Percentiles rank a stretch among this genome's conserved stretches.
These are phyloP conservation scores for Sporophila hypoxantha DNA, from an alignment of 2,113 vertebrate species.

Conservation along the genomic window DNA sequence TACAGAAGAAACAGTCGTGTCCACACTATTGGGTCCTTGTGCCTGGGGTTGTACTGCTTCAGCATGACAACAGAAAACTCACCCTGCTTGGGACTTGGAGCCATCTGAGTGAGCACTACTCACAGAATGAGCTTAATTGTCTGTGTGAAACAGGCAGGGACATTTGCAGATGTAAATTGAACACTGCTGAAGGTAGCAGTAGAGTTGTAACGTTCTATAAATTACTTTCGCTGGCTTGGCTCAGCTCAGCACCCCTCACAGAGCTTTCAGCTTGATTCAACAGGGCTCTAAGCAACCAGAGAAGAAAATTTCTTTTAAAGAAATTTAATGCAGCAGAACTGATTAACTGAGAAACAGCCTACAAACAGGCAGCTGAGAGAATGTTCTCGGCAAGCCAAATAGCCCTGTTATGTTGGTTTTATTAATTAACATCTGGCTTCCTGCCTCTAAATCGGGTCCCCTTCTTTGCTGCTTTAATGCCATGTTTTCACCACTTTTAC, in stretches of 20 bases:
- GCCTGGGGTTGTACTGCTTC: not conserved
- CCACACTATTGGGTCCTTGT: not conserved
- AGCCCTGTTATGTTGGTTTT: slow-evolving; percentile 52
- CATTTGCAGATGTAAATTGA: slow-evolving; percentile 39
- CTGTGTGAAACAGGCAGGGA: slow-evolving; percentile 6
- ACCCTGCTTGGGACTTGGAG: fast-evolving
- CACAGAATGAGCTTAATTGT: not conserved
- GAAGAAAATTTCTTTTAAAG: slow-evolving; percentile 59
- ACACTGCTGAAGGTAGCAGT: not conserved
- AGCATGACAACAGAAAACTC: not conserved
- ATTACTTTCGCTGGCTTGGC: slow-evolving; percentile 17
- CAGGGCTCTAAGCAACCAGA: slow-evolving; percentile 50
- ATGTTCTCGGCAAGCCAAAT: slow-evolving; percentile 41
- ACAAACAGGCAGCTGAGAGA: slow-evolving; percentile 54
- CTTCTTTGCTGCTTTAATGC: slow-evolving; percentile 43
- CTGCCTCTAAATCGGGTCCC: slow-evolving; percentile 33
- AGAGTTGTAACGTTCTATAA: slow-evolving; percentile 41
- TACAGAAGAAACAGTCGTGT: not conserved
- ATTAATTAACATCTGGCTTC: slow-evolving; percentile 62
- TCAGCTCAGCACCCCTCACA: slow-evolving; percentile 5
- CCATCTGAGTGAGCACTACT: not conserved
- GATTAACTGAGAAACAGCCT: slow-evolving; percentile 52
- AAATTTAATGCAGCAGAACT: slow-evolving; percentile 63
- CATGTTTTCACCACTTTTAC: slow-evolving; percentile 41
- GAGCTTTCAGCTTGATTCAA: slow-evolving; percentile 46